Evolutionary conservation across 1,140 invertebrate genomes (phyloP).

Genomic region (Drosophila ananassae): DNA sequence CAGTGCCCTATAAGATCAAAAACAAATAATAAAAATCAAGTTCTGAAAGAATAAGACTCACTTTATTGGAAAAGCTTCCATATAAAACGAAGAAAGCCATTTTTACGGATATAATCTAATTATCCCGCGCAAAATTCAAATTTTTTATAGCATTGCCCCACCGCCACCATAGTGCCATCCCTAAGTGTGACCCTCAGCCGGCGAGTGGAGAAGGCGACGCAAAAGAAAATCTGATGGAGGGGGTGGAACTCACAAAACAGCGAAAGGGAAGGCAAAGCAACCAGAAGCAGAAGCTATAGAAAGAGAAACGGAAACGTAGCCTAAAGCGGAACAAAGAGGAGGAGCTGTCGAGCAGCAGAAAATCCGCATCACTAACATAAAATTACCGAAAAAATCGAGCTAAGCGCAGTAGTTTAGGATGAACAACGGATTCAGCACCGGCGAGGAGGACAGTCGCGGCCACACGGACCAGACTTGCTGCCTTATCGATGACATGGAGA

Average conservation of each 20-base stretch:
- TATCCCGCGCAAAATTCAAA: not conserved
- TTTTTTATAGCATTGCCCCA: not conserved
- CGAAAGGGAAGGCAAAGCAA: constrained; percentile 6
- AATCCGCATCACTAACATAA: constrained; percentile 1
- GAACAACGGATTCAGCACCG: constrained; percentile 94
- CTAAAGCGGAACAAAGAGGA: constrained; percentile 4
- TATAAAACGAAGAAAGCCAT: too few species aligned
- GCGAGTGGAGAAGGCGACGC: not conserved
- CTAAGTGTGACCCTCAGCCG: constrained; percentile 4
- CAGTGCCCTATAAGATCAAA: not conserved
- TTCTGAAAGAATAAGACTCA: too few species aligned
- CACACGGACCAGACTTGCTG: constrained; percentile 96
- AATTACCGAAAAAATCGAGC: not conserved
- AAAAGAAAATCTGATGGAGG: not conserved
- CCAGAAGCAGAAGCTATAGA: not conserved
- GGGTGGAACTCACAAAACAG: not conserved
- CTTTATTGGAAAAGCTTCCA: too few species aligned
- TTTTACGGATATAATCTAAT: too few species aligned
- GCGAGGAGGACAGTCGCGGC: constrained; percentile 93
- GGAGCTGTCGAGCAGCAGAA: constrained; percentile 9
- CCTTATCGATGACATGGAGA: constrained; percentile 94
- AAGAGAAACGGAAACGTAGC: constrained; percentile 2
- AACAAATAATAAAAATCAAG: too few species aligned
- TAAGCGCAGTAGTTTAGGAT: constrained; percentile 64
- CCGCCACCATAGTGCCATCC: not conserved